These are phyloP conservation scores for Apistogramma diplotaenia DNA, from an alignment of 2,113 vertebrate species.

Conservation along the genomic window DNA sequence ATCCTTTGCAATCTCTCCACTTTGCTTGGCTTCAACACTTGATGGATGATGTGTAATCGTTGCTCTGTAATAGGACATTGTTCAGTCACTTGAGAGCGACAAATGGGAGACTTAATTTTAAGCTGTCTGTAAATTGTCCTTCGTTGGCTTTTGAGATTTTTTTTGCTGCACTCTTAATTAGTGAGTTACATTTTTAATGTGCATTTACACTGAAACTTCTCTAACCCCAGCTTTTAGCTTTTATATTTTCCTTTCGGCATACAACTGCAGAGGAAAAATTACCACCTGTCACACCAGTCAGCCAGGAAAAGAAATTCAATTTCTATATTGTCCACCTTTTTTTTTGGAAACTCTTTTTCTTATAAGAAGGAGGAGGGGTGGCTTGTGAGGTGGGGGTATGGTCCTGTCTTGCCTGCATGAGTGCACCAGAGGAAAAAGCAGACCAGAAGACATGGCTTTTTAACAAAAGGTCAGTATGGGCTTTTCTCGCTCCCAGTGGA, in stretches of 20 bases:
- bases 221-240: not conserved
- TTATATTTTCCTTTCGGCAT: slow-evolving; percentile 7
- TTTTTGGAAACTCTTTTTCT: not conserved
- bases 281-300: slow-evolving; percentile 39
- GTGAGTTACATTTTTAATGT: not conserved
- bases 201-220: not conserved
- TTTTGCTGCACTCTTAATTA: not conserved
- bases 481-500: slow-evolving; percentile 54
- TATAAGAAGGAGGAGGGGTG: not conserved
- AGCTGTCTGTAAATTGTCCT: not conserved
- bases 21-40: not conserved
- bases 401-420: slow-evolving; percentile 12
- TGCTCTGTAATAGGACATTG: slow-evolving; percentile 31
- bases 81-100: slow-evolving; percentile 20
- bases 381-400: not conserved
- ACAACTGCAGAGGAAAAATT: slow-evolving; percentile 3
- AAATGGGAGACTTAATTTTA: slow-evolving; percentile 17
- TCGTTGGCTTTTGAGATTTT: not conserved
- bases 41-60: slow-evolving; percentile 32
- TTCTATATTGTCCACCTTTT: not conserved
- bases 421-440: not conserved
- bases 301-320: not conserved
- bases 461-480: slow-evolving; percentile 59
- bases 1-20: not conserved
- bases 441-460: slow-evolving; percentile 42